Base-by-base conservation (phyloP, 37 sponge, comb jelly and placozoan genomes). In the Eunapius fragilis region DNA sequence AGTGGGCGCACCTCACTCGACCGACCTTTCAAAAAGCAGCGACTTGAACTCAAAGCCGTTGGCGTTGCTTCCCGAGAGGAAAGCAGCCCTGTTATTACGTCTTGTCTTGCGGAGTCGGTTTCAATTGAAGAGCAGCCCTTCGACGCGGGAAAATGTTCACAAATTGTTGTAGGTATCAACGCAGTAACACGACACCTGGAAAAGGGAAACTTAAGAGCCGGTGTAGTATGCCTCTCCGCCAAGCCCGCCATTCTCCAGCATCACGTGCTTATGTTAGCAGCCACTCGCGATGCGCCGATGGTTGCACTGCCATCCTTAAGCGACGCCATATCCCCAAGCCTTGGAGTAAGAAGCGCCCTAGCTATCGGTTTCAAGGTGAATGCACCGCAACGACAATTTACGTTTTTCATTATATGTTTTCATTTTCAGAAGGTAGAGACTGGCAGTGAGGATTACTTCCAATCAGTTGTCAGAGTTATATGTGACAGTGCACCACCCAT, bases 341-440 rank as follows among this genome's bases (percentile, higher is more conserved):
- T 94, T 35, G 91, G 91, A 1, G 67, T 94, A 31, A 88, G 85
- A 37, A 86, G 80, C n/a, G 89, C 85, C 13, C 72, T 82, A 31
- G 89, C 91, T 27, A 72, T 94, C 14, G 95, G 95, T 25, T 78
- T 94, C 58, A 91, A 88, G 76, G 89, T 86, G 36, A 80, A 33
- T 38, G 14, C 22, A 19, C 14, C 58, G 19, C 17, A 58, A 13
- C 47, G 9, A 9, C 9, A 9, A 1, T 19, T 58, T 2, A 12
- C 14, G 58, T 58, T 11, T 4, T 19, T 11, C 14, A 13, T 58
- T 58, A 19, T 19, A 41, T 41, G 41, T 41, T 3, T 58, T 13
- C 22, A 58, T 58, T 58, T 58, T 58, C 58, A 58, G 58, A 58
- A 58, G 22, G 1, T 17, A 58, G 58, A 58, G 1, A 41, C 6